A percentile compares a stretch with the other conserved stretches of the same genome.
phyloP scores from a whole-genome alignment of 2,113 vertebrate genomes.

The Malurus cyaneus region DNA sequence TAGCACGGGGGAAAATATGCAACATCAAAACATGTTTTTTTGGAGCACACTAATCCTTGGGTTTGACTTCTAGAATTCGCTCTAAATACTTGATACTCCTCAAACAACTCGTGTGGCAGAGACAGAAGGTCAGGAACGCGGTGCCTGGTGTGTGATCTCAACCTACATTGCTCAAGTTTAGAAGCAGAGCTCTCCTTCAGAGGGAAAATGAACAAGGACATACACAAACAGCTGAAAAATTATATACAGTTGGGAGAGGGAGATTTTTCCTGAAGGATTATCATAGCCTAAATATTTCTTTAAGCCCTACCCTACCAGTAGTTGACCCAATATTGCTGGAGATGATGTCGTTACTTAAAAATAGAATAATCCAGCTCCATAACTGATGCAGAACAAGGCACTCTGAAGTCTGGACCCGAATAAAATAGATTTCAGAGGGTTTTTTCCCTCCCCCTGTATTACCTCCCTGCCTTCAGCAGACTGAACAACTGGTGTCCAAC shows the following conservation, averaged over 20 bases:
- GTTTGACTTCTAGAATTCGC: neutral
- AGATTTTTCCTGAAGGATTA: conserved; percentile 50
- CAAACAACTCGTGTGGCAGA: neutral
- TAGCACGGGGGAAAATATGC: neutral
- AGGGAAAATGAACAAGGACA: neutral
- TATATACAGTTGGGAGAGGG: conserved; percentile 28
- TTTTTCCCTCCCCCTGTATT: neutral
- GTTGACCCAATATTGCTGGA: conserved; percentile 34
- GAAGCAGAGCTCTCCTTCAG: neutral
- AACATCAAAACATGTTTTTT: neutral
- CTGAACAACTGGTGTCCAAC: neutral
- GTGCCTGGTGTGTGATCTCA: neutral
- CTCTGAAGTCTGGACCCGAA: neutral
- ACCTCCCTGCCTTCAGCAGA: neutral
- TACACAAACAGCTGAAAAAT: conserved; percentile 55
- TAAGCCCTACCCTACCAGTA: conserved; percentile 31
- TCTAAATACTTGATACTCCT: neutral
- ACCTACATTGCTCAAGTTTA: neutral
- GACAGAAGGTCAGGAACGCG: neutral
- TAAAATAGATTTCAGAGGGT: neutral
- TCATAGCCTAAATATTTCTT: conserved; percentile 58
- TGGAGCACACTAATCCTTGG: neutral
- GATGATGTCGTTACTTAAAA: conserved; percentile 46
- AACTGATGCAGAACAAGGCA: neutral
- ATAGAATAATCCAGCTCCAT: conserved; percentile 42